Conservation (phyloP, 2,797 vertebrate genomes). For the Oryzias dopingdopingensis region DNA sequence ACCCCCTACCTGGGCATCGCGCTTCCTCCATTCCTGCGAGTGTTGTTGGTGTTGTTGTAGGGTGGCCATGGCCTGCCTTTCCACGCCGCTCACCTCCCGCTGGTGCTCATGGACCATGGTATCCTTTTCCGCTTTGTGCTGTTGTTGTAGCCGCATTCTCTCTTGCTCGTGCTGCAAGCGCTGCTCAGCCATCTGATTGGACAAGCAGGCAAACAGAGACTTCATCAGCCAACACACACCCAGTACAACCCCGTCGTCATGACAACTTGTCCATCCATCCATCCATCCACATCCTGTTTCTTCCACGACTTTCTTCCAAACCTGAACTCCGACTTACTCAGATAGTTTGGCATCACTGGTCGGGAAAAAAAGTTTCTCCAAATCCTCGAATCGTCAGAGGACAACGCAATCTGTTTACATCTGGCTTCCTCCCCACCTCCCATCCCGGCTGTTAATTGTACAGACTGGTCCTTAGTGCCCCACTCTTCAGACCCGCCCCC, state of each 20-base stretch:
- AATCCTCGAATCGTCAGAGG: conserved; percentile 74
- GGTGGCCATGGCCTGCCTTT: conserved; percentile 85
- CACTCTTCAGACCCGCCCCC: conserved; percentile 47
- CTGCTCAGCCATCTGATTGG: conserved; percentile 99
- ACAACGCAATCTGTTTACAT: conserved; percentile 80
- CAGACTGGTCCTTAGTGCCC: conserved; percentile 47
- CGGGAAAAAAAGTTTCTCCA: conserved; percentile 53
- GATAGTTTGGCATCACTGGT: conserved; percentile 26
- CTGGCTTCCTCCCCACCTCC: conserved; percentile 64
- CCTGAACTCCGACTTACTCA: conserved; percentile 18
- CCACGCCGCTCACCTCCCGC: conserved; percentile 88
- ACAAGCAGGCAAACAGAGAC: conserved; percentile 89
- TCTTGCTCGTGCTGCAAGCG: conserved; percentile 95
- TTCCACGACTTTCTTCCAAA: conserved; percentile 56
- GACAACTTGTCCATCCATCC: conserved; percentile 90
- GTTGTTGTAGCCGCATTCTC: conserved; percentile 95
- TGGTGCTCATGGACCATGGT: conserved; percentile 91
- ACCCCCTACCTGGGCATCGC: conserved; percentile 90
- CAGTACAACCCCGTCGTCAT: conserved; percentile 93
- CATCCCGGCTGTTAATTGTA: conserved; percentile 47
- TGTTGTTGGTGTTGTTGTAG: conserved; percentile 88
- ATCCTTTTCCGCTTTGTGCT: conserved; percentile 91
- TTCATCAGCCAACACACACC: conserved; percentile 87
- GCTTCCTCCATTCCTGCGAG: conserved; percentile 88
- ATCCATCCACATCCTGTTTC: conserved; percentile 52